These are phyloP conservation scores for Diglossa brunneiventris DNA, from an alignment of 2,113 vertebrate species.

Conservation along the genomic window DNA sequence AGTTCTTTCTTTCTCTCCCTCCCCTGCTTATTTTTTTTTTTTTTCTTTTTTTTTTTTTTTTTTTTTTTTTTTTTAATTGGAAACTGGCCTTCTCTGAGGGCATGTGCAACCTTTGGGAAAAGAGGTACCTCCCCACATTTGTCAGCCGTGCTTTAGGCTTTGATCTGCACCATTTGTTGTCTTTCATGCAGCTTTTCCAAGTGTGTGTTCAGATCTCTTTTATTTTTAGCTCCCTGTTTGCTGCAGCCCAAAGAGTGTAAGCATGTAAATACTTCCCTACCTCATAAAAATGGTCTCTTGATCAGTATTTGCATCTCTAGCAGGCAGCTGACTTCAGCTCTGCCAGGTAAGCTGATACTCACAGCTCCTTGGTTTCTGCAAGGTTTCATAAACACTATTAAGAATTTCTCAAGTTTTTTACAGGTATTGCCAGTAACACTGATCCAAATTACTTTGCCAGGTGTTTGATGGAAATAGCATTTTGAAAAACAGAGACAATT, in stretches of 20 bases:
- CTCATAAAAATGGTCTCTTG: neutral
- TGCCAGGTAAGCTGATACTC: neutral
- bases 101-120: neutral
- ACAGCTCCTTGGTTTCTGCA: conserved; percentile 10
- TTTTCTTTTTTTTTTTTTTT: too few relatives aligned
- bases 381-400: conserved; percentile 13
- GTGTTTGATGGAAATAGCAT: conserved; percentile 57
- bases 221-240: neutral
- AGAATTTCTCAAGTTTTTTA: conserved; percentile 18
- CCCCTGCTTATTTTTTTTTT: rapidly evolving
- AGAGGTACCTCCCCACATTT: neutral
- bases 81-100: rapidly evolving
- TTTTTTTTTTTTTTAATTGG: neutral
- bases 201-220: neutral
- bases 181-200: neutral
- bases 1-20: neutral
- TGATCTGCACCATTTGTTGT: neutral
- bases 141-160: neutral
- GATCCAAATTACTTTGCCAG: conserved; percentile 52
- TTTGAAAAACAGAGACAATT: conserved; percentile 19
- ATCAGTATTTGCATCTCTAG: neutral
- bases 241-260: neutral
- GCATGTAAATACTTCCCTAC: neutral
- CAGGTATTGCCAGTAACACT: conserved; percentile 11
- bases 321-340: neutral